phyloP scores from a whole-genome alignment of 2,888 invertebrate species.

The Drosophila meridiana region DNA sequence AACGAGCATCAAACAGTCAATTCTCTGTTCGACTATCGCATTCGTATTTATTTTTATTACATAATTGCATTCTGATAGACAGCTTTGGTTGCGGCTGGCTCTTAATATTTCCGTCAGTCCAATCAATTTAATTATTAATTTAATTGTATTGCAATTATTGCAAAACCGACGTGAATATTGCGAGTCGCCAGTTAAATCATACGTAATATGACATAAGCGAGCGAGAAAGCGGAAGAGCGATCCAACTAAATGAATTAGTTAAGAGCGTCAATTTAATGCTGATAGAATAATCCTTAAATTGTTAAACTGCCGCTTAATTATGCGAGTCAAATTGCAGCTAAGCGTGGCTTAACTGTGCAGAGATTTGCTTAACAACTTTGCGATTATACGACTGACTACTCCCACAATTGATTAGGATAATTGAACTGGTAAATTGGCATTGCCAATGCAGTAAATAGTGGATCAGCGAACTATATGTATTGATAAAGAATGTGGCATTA shows the following conservation, averaged over 20 bases:
- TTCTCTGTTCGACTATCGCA: background rate
- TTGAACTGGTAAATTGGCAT: background rate
- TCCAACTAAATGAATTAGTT: constrained; percentile 41
- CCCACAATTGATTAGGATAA: background rate
- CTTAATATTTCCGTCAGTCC: constrained; percentile 22
- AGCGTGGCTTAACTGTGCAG: background rate
- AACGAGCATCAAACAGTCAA: background rate
- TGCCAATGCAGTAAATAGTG: background rate
- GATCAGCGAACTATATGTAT: background rate
- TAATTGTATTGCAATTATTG: constrained; percentile 45
- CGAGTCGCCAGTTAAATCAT: constrained; percentile 15
- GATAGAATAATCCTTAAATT: constrained; percentile 7
- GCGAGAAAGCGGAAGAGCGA: constrained; percentile 3
- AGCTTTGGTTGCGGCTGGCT: constrained; percentile 1
- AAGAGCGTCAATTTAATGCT: constrained; percentile 1
- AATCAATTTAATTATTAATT: constrained; percentile 44
- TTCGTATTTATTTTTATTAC: constrained; percentile 1
- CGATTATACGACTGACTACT: background rate
- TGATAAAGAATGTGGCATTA: background rate
- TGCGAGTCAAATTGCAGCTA: background rate
- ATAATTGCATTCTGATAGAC: constrained; percentile 15
- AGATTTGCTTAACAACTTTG: background rate
- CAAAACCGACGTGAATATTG: background rate
- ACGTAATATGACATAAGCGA: constrained; percentile 19
- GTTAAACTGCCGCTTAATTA: background rate